These are phyloP conservation scores for Oncorhynchus tshawytscha DNA, from an alignment of 2,113 vertebrate species.

Conservation along the genomic window DNA sequence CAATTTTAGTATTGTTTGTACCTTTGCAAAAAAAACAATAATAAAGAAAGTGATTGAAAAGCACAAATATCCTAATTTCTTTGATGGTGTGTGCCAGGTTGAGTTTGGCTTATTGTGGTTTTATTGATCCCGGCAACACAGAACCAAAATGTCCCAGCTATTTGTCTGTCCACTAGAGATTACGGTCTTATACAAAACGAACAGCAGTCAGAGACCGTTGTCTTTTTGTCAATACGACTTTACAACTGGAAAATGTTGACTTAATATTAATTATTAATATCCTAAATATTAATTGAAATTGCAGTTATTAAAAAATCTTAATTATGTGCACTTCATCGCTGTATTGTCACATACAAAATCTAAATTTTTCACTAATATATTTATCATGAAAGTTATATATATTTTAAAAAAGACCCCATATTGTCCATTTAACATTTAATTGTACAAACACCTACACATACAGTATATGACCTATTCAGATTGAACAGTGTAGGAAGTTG, in stretches of 20 bases:
- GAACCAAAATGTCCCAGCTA: too few species aligned
- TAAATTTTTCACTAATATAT: not conserved
- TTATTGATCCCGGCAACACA: not conserved
- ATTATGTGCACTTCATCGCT: constrained; percentile 27
- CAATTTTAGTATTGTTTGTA: constrained; percentile 76
- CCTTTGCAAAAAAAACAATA: constrained; percentile 66
- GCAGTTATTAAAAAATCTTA: constrained; percentile 44
- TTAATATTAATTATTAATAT: too few species aligned
- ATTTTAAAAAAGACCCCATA: not conserved
- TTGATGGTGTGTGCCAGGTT: not conserved
- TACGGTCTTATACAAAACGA: not conserved
- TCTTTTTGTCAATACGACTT: constrained; percentile 45
- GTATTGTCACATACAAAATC: constrained; percentile 24
- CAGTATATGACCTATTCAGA: constrained; percentile 2
- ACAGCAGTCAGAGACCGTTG: not conserved
- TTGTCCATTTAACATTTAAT: constrained; percentile 21
- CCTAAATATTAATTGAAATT: constrained; percentile 45
- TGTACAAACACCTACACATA: constrained; percentile 30
- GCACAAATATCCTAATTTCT: constrained; percentile 60
- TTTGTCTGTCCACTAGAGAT: not conserved
- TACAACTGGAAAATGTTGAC: constrained; percentile 37
- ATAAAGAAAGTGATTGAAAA: constrained; percentile 60
- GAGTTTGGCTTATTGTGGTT: constrained; percentile 12
- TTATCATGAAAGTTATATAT: not conserved
- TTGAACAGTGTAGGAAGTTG: not conserved